Percentiles rank a stretch among this genome's conserved stretches.
Evolutionary conservation across 2,113 vertebrate species (phyloP).

Genomic region (Psilopsiagon aurifrons): DNA sequence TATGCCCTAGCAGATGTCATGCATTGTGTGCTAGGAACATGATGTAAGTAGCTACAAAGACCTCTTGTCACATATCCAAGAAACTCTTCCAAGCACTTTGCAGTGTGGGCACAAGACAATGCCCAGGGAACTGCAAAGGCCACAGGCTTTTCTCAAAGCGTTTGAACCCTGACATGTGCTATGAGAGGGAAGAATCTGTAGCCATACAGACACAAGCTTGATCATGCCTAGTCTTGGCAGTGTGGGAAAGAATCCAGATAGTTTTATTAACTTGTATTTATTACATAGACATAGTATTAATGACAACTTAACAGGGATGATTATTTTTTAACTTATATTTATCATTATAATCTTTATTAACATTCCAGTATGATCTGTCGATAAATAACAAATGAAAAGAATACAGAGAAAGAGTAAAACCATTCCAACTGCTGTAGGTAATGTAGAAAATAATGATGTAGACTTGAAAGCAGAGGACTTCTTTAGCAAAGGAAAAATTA

Average conservation of each 20-base stretch:
- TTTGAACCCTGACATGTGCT: neutral
- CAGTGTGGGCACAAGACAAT: neutral
- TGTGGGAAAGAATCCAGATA: neutral
- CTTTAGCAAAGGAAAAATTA: neutral
- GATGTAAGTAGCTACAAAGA: neutral
- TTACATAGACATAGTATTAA: neutral
- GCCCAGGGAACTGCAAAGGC: neutral
- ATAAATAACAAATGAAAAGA: neutral
- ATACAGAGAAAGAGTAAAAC: neutral
- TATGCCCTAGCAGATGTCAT: neutral
- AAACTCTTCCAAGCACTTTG: neutral
- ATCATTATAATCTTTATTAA: neutral
- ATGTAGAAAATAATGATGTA: neutral
- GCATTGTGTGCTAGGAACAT: neutral
- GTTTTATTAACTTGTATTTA: neutral
- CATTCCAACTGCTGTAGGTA: neutral
- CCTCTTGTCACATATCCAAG: neutral
- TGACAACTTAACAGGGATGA: neutral
- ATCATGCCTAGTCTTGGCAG: neutral
- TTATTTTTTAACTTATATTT: neutral
- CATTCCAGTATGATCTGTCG: neutral
- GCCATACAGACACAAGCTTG: neutral
- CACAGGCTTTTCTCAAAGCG: neutral
- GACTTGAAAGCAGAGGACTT: neutral
- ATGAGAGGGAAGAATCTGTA: neutral